Base-by-base conservation (phyloP, 2,888 invertebrate genomes). In the Onchidella celtica region DNA sequence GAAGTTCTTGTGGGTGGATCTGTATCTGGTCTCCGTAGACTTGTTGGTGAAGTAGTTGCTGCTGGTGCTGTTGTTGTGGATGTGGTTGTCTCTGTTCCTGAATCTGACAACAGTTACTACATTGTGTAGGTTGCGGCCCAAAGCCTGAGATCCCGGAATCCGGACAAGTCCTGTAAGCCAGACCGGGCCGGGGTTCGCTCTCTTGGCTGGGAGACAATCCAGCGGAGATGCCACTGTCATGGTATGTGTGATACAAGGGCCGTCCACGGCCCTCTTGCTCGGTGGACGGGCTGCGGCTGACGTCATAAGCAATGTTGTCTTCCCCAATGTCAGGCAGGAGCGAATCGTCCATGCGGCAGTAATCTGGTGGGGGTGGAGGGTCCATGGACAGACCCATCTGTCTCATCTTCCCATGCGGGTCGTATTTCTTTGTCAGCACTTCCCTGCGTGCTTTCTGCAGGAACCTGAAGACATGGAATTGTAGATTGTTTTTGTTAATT, bases 351-450 rank as follows among this genome's bases (percentile, higher is more conserved):
- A 34, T 82, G 83, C 36, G 84, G 87, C 82, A 86, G 87, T 29
- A 85, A 21, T 63, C 65, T 1, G 88, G 89, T 0, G 87, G 88
- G 3, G 86, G 88, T 3, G 87, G 86, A n/a, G 87, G 86, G 24
- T 84, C 85, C 68, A 82, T 70, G 14, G 87, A 76, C 73, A 87
- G 81, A 3, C 85, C 86, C 68, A 85, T 61, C 27, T 85, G 83
- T 6, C 85, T 73, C 77, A 87, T 83, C 74, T 86, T 85, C 24
- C 88, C 87, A 81, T 90, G 90, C 9, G 90, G 90, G 70, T 90
- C 90, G 81, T 89, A 88, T 72, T 87, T 87, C 84, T 89, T 89
- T 78, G 88, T 89, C 79, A 87, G 87, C 24, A 89, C 88, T 72
- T 87, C 85, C 79, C 87, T 83, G n/a, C 88, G 86, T 29, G 88